Evolutionary conservation across 64 coral and sea anemone genomes (phyloP), one percentile per base, ranked within the genome.

Genomic region (Catalaphyllia jardinei): DNA sequence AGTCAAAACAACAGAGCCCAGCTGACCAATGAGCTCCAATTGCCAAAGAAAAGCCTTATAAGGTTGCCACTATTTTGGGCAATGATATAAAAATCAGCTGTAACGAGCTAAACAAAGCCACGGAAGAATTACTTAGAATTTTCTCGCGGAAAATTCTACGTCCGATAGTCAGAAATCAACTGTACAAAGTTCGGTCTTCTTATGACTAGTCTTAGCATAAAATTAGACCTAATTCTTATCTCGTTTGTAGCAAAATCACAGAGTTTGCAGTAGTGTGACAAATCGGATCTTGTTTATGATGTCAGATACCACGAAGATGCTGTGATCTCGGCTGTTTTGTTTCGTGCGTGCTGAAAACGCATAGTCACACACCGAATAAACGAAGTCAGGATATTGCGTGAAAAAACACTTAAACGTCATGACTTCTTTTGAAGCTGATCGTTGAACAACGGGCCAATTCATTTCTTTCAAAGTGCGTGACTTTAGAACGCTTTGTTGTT

Each of bases 61-160:
- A 94, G 95, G 95, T 75, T 80, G 72, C 52, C 73, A 88, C 95
- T 97, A 97, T 97, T 93, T 97, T 93, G 20, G 83, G 95, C 78
- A 67, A 88, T 97, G 95, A 97, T 97, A 90, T 93, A 87, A 91
- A 88, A 82, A 94, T 96, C 94, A 96, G 94, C 94, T 96, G 94
- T 75, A 93, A 50, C 81, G 31, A 18, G 31, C 59, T 16, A 19
- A 38, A 77, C 74, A 77, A 77, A 24, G 20, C 22, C 6, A 35
- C n/a, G 19, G 35, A 71, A 20, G 12, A 63, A 85, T 8, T 71
- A 10, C 60, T 42, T 8, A 22, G 20, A 85, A 85, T 46, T 85
- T 85, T 80, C 60, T 71, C 62, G 33, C 35, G 15, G 15, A 85
- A 85, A 71, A 65, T 38, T 24, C 31, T 10, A 42, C 31, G 80